Evolutionary conservation across 2,113 vertebrate species (phyloP).

Genomic region (Pica pica): DNA sequence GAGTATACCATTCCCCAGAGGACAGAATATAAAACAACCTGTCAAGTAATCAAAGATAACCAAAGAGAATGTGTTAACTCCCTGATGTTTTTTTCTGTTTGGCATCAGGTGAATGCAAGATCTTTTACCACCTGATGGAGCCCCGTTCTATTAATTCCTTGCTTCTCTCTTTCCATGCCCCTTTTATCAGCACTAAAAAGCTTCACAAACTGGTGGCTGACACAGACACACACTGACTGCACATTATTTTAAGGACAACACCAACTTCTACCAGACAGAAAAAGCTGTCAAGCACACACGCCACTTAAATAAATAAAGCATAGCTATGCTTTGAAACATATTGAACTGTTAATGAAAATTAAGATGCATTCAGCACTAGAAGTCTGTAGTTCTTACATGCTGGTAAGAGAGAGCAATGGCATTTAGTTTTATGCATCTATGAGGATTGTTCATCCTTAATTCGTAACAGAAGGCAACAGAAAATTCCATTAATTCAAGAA

Average conservation of each 20-base stretch:
- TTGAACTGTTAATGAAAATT: not conserved
- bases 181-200: not conserved
- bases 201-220: not conserved
- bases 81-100: conserved; percentile 34
- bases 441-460: not conserved
- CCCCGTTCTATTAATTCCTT: conserved; percentile 18
- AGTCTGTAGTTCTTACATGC: not conserved
- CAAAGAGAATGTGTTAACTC: conserved; percentile 52
- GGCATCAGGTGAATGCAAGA: conserved; percentile 34
- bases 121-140: conserved; percentile 20
- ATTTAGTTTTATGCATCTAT: not conserved
- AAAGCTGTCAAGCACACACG: not conserved
- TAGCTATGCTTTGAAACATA: not conserved
- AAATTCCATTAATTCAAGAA: not conserved
- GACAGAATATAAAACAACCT: conserved; percentile 45
- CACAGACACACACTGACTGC: conserved; percentile 3
- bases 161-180: not conserved
- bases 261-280: not conserved
- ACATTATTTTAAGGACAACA: conserved; percentile 18
- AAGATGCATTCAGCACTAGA: not conserved
- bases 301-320: not conserved
- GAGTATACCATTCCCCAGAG: conserved; percentile 12
- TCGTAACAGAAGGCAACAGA: not conserved
- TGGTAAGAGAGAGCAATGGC: not conserved
- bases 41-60: conserved; percentile 48